Conservation (phyloP, 2,113 vertebrate genomes). For the Syngnathus scovelli region DNA sequence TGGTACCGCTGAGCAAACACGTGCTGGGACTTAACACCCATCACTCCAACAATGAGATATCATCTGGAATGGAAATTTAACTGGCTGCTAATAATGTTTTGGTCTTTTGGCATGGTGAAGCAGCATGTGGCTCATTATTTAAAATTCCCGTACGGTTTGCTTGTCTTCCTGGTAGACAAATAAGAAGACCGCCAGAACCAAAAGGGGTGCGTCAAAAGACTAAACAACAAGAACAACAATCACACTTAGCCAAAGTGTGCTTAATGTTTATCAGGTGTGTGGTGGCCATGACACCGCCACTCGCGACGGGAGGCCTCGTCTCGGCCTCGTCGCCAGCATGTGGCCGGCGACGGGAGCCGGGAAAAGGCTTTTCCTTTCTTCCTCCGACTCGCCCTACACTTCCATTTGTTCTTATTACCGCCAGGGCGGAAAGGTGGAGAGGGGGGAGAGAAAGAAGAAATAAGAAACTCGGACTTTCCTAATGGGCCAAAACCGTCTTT, state of each 20-base stretch:
- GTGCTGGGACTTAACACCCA: not conserved
- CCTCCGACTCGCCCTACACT: slow-evolving; percentile 43
- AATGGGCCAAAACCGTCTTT: slow-evolving; percentile 68
- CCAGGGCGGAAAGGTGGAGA: slow-evolving; percentile 29
- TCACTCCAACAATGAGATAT: not conserved
- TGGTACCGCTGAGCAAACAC: not conserved
- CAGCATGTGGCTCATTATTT: not conserved
- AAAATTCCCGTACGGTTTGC: not conserved
- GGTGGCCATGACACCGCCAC: slow-evolving; percentile 76
- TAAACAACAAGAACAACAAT: slow-evolving; percentile 59
- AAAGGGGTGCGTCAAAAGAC: slow-evolving; percentile 48
- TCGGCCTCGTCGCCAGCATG: slow-evolving; percentile 74
- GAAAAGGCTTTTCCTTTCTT: slow-evolving; percentile 69
- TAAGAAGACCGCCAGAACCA: slow-evolving; percentile 21
- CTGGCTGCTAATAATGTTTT: not conserved
- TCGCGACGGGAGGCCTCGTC: slow-evolving; percentile 77
- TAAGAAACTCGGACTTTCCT: slow-evolving; percentile 56
- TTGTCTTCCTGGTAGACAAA: slow-evolving; percentile 13
- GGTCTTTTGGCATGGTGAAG: not conserved
- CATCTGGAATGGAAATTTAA: not conserved
- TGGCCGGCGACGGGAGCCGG: slow-evolving; percentile 66
- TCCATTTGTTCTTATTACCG: slow-evolving; percentile 69
- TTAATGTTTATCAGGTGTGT: slow-evolving; percentile 78
- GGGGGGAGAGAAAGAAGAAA: slow-evolving; percentile 25
- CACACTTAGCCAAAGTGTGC: slow-evolving; percentile 72